Base-by-base conservation (phyloP, 2,113 vertebrate species). In the Lophura nycthemera region DNA sequence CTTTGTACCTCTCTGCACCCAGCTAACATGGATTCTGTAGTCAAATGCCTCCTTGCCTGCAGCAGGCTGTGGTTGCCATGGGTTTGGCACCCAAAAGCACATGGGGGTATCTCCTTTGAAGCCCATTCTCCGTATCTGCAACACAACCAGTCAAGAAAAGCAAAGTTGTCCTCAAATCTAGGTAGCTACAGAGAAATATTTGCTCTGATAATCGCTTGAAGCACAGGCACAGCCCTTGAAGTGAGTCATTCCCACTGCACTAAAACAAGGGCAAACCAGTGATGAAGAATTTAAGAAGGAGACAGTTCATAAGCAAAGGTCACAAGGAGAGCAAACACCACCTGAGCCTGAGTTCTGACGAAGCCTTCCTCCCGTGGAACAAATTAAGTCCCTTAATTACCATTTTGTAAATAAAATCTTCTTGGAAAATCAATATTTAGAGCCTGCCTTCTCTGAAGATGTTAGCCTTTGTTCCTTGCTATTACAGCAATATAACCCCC, bases 361-460 rank as follows among this genome's bases (percentile, higher is more conserved):
- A 88, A 70, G 78, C 36, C 20, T 86, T 78, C 94, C 89, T 90
- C 85, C 8, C 0, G 36, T 67, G 56, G 56, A 94, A 84, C 54
- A 92, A 94, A 95, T 80, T n/a, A 95, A 95, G 74, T 86, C 75
- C 80, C 91, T 95, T 93, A 92, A 97, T 97, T 96, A 95, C 45
- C 91, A 95, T 92, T 95, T 96, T 86, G 89, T 95, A 96, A 95
- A 95, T 95, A 97, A 91, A 96, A 95, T 84, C 89, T 80, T 88
- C 87, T 89, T 81, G 87, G 64, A 92, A 95, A 95, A 96, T 96
- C 93, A 93, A 90, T 97, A 96, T 95, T 93, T 87, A 91, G 83
- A 95, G 86, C 86, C 69, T 71, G 52, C 66, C 78, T 94, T 34
- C 74, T 84, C 73, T 73, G 66, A 70, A 85, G 83, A 90, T 32